Evolutionary conservation across 2,113 vertebrate genomes (phyloP), one percentile per base, ranked within the genome.

Genomic region (Junco hyemalis): DNA sequence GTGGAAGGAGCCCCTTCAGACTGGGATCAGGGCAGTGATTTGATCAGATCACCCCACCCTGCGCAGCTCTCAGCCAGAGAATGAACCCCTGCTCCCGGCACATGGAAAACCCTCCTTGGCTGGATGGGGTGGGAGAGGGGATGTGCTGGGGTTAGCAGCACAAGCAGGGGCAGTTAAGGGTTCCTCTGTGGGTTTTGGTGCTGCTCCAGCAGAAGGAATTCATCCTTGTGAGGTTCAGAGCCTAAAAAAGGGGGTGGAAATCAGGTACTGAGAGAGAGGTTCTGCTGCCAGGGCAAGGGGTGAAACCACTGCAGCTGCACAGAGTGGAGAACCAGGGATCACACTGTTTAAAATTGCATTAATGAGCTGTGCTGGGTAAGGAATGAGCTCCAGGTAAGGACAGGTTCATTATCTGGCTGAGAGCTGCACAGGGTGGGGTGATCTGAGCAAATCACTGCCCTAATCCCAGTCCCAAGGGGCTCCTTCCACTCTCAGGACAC

Each of bases 231-330:
- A 59, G 14, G 57, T 21, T 80, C 71, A 71, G 51, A 44, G 22
- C 61, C 38, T 54, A 5, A 29, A 19, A 19, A 1, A 8, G 3
- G 42, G 18, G 14, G 4, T 29, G 42, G 53, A 33, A 93, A 88
- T 53, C 3, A 5, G 16, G 29, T 0, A 10, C 50, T 54, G 50
- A 33, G 56, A 0, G 1, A 38, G 60, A 2, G 1, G 14, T 38
- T 50, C 29, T 9, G 8, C 31, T 93, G 18, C 54, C 36, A 9
- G 1, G 11, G 31, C 5, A 6, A 69, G 45, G 18, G 33, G 7
- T 54, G 38, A 10, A 21, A 20, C 14, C 38, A 11, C 31, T 78
- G 66, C 42, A 40, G n/a, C 16, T 63, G 61, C 79, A 35, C 29
- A 53, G 53, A 3, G 44, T 23, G 38, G 26, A 68, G 33, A 36